Evolutionary conservation across 2,797 vertebrate genomes (phyloP).

Genomic region (Helarctos malayanus): DNA sequence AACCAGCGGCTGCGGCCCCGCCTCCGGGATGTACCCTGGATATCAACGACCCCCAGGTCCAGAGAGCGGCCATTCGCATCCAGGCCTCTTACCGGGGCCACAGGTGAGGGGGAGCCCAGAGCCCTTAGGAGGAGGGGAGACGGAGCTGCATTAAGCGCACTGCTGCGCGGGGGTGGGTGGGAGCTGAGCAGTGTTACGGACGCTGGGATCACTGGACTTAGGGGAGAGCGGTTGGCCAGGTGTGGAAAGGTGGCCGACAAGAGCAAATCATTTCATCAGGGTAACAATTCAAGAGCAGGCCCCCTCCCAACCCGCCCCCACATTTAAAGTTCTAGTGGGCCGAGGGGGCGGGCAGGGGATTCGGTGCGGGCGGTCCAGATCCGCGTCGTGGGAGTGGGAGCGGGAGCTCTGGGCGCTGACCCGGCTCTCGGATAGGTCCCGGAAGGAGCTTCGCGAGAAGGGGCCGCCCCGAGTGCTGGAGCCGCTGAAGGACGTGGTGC

Average conservation of each 20-base stretch:
- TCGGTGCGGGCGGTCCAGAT: no score
- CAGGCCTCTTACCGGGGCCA: slow-evolving; percentile 90
- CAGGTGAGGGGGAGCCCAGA: slow-evolving; percentile 77
- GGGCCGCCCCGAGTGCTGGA: slow-evolving; percentile 88
- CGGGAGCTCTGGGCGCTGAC: background rate
- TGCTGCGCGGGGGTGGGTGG: background rate
- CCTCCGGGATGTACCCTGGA: slow-evolving; percentile 87
- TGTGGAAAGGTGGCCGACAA: background rate
- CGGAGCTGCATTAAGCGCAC: background rate
- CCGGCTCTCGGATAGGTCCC: slow-evolving; percentile 79
- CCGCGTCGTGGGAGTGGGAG: background rate
- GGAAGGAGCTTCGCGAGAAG: slow-evolving; percentile 88
- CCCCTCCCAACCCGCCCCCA: fast-evolving
- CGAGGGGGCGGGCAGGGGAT: background rate
- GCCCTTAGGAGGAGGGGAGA: background rate
- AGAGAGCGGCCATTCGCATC: slow-evolving; percentile 89
- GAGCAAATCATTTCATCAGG: background rate
- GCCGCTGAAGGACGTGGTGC: slow-evolving; percentile 88
- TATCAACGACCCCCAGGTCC: slow-evolving; percentile 88
- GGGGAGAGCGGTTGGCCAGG: background rate
- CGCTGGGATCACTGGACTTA: background rate
- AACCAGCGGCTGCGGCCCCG: slow-evolving; percentile 54
- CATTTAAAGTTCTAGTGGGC: background rate
- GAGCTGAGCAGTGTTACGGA: no score
- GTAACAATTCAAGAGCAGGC: background rate